A percentile compares a stretch with the other conserved stretches of the same genome.
Conservation (phyloP, 2,888 invertebrate species). For the Neoscelio sp. region DNA sequence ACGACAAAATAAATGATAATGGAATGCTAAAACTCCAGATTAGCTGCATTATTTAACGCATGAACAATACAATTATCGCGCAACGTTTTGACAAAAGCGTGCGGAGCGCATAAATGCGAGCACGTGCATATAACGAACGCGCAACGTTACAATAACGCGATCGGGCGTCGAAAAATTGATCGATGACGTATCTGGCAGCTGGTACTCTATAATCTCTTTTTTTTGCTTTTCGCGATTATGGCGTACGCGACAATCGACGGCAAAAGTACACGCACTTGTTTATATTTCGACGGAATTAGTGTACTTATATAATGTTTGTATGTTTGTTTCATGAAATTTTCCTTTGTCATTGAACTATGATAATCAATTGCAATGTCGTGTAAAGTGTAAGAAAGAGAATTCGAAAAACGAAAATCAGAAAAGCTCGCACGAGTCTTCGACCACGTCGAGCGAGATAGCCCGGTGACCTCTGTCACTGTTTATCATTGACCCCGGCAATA, state of each 20-base stretch:
- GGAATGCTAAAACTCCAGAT: constrained; percentile 35
- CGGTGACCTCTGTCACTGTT: constrained; percentile 55
- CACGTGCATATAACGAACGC: constrained; percentile 33
- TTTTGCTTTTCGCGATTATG: constrained; percentile 46
- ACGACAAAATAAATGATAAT: too few species aligned
- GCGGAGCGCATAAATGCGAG: constrained; percentile 30
- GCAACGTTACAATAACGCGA: constrained; percentile 47
- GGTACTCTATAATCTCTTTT: constrained; percentile 57
- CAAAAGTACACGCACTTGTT: too few species aligned
- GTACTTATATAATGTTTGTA: too few species aligned
- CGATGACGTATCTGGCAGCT: constrained; percentile 57
- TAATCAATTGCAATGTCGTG: too few species aligned
- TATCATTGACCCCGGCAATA: constrained; percentile 52
- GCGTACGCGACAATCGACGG: neutral
- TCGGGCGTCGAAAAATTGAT: constrained; percentile 56
- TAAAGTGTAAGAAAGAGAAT: constrained; percentile 8
- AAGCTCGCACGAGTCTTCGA: constrained; percentile 32
- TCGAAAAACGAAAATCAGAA: constrained; percentile 51
- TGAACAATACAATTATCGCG: constrained; percentile 43
- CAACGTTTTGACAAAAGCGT: constrained; percentile 44
- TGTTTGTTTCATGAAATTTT: too few species aligned
- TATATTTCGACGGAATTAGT: too few species aligned
- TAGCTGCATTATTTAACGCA: constrained; percentile 35
- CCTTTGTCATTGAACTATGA: too few species aligned
- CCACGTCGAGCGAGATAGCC: constrained; percentile 33